Percentiles rank a stretch among this genome's conserved stretches.
phyloP scores from a whole-genome alignment of 2,888 invertebrate species.

The Conomelus anceps region DNA sequence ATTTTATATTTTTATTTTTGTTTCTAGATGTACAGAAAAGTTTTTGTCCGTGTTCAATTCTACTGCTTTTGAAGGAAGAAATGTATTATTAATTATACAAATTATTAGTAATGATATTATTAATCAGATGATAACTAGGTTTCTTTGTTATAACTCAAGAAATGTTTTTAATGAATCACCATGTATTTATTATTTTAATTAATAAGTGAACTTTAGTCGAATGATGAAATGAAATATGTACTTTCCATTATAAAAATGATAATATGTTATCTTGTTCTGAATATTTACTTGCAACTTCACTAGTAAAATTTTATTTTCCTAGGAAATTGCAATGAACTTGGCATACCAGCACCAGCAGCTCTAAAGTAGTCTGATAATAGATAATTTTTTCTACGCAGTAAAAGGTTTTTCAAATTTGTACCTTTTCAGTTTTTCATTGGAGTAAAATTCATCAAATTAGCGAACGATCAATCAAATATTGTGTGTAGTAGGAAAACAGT shows the following conservation, averaged over 20 bases:
- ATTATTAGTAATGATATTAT: neutral
- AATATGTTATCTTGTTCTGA: no score
- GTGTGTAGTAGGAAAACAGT: neutral
- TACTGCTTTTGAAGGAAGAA: neutral
- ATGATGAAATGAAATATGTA: neutral
- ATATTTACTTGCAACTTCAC: neutral
- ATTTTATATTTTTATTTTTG: neutral
- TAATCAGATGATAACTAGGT: neutral
- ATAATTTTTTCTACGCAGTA: neutral
- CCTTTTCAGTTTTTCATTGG: neutral
- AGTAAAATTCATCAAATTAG: neutral
- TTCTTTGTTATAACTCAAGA: neutral
- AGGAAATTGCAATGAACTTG: neutral
- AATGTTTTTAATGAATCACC: neutral
- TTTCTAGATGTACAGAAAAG: neutral
- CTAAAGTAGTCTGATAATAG: neutral
- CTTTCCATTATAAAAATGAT: neutral
- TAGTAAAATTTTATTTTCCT: neutral
- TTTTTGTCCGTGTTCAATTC: neutral
- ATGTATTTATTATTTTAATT: neutral
- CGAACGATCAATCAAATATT: neutral
- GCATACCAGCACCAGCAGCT: neutral
- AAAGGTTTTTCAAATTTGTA: neutral
- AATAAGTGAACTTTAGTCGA: no score
- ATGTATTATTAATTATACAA: neutral